Evolutionary conservation across 2,888 invertebrate genomes (phyloP).

Genomic region (Brenthis hecate): DNA sequence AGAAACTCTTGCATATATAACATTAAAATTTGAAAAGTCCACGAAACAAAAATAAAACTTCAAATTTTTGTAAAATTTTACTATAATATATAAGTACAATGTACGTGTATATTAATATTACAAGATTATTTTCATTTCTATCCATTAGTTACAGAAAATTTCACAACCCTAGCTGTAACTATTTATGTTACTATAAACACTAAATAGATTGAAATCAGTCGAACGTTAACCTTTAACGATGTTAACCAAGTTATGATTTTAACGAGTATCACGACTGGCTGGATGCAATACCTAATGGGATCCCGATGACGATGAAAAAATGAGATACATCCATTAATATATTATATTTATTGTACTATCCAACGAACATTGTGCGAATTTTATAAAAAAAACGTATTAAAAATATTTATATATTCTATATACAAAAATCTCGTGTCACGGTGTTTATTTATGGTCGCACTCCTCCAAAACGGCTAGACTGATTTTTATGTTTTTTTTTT

Average conservation of each 20-base stretch:
- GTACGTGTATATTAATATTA: too few species aligned
- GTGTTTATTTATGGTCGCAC: too few species aligned
- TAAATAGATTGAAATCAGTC: slow-evolving; percentile 32
- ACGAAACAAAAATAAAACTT: too few species aligned
- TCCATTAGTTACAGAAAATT: neutral
- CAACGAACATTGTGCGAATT: neutral
- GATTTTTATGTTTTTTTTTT: too few species aligned
- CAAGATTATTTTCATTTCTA: too few species aligned
- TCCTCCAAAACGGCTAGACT: too few species aligned
- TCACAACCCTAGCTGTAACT: slow-evolving; percentile 15
- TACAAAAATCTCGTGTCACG: too few species aligned
- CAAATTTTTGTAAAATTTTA: too few species aligned
- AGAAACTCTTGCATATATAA: too few species aligned
- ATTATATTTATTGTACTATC: slow-evolving; percentile 10
- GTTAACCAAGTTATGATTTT: slow-evolving; percentile 25
- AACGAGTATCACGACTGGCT: slow-evolving; percentile 25
- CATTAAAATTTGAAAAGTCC: too few species aligned
- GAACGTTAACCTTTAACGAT: slow-evolving; percentile 37
- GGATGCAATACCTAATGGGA: slow-evolving; percentile 5
- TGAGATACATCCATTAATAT: slow-evolving; percentile 16
- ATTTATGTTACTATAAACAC: slow-evolving; percentile 32
- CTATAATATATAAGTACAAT: too few species aligned
- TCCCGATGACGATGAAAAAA: slow-evolving; percentile 16
- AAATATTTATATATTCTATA: too few species aligned
- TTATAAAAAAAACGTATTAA: neutral